Percentiles rank a stretch among this genome's conserved stretches.
Conservation (phyloP, 2,797 vertebrate species). For the Tachyglossus aculeatus region DNA sequence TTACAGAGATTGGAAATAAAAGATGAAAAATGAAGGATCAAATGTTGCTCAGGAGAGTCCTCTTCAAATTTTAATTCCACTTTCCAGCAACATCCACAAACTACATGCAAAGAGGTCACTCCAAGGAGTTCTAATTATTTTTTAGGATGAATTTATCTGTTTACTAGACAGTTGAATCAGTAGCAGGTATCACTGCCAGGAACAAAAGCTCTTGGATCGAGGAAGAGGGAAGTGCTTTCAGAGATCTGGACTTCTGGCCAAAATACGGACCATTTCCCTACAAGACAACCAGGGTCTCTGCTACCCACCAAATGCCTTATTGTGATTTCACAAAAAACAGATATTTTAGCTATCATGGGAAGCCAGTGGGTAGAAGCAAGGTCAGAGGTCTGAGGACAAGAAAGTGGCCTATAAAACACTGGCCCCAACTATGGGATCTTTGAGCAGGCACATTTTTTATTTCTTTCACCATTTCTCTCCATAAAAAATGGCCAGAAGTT, state of each 20-base stretch:
- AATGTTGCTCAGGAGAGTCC: conserved; percentile 15
- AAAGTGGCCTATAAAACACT: too few relatives aligned
- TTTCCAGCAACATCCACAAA: background rate
- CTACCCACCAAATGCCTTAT: background rate
- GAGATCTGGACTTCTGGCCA: background rate
- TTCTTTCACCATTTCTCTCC: too few relatives aligned
- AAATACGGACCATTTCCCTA: background rate
- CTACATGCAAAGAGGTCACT: background rate
- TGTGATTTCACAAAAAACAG: too few relatives aligned
- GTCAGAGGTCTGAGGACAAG: too few relatives aligned
- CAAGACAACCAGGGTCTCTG: background rate
- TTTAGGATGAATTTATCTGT: conserved; percentile 55
- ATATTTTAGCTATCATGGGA: too few relatives aligned
- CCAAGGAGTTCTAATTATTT: conserved; percentile 26
- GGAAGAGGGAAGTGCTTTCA: conserved; percentile 7
- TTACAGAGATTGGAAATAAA: conserved; percentile 4
- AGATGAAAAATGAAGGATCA: background rate
- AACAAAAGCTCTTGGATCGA: conserved; percentile 18
- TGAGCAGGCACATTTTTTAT: too few relatives aligned
- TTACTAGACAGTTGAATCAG: conserved; percentile 30
- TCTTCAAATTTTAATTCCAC: background rate
- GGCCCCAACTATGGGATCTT: too few relatives aligned
- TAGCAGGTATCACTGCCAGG: background rate
- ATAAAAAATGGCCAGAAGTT: too few relatives aligned
- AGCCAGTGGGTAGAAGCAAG: too few relatives aligned